A percentile compares a stretch with the other conserved stretches of the same genome.
Conservation (phyloP, 2,113 vertebrate genomes). For the Cynocephalus volans region DNA sequence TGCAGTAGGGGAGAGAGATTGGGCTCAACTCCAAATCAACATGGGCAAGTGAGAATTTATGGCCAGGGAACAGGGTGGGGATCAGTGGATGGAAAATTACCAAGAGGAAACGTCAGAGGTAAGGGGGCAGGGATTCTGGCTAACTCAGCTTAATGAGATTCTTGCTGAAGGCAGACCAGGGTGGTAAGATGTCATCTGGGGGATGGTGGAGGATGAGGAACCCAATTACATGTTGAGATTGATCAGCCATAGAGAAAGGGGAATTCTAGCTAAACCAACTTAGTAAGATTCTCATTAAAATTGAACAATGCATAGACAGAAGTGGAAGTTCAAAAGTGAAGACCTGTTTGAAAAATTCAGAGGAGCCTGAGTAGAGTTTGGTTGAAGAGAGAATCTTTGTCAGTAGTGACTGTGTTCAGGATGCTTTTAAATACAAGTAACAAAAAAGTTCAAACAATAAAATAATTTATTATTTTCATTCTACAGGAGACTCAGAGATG, state of each 20-base stretch:
- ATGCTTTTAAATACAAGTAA: conserved; percentile 23
- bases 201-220: not conserved
- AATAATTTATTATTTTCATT: not conserved
- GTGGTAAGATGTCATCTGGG: not conserved
- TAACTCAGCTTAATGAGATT: not conserved
- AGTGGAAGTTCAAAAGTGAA: not conserved
- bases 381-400: not conserved
- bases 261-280: not conserved
- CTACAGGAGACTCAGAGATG: not conserved
- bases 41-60: not conserved
- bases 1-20: not conserved
- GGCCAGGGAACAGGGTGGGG: not conserved
- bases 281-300: not conserved
- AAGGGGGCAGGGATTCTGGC: not conserved
- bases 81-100: not conserved
- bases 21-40: not conserved
- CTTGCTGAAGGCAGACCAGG: not conserved
- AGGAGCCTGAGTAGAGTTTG: not conserved
- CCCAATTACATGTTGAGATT: not conserved
- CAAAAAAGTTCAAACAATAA: conserved; percentile 23
- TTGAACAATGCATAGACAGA: not conserved
- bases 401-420: not conserved
- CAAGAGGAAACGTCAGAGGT: not conserved
- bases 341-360: not conserved
- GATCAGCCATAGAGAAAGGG: not conserved